Conservation (phyloP, 2,797 vertebrate genomes). For the Oreortyx pictus region DNA sequence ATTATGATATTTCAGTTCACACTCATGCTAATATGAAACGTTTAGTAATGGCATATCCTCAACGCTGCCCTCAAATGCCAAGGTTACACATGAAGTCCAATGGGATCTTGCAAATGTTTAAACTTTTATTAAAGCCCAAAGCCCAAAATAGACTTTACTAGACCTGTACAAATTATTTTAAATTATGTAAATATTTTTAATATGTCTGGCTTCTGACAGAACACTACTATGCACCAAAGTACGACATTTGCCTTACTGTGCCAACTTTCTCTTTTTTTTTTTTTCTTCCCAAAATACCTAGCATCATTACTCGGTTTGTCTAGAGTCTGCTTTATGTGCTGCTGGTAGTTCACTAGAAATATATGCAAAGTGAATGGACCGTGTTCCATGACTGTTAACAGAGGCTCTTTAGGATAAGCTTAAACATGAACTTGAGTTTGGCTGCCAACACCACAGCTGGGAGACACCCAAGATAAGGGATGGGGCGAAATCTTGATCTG, state of each 20-base stretch:
- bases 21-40: slow-evolving; percentile 66
- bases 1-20: slow-evolving; percentile 69
- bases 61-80: slow-evolving; percentile 65
- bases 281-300: slow-evolving; percentile 68
- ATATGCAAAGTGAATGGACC: slow-evolving; percentile 1
- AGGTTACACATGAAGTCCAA: slow-evolving; percentile 66
- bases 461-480: slow-evolving; percentile 35
- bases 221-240: slow-evolving; percentile 71
- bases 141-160: slow-evolving; percentile 78
- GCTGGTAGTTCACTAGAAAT: slow-evolving; percentile 42
- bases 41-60: slow-evolving; percentile 68
- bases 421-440: slow-evolving; percentile 44
- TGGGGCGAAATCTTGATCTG: slow-evolving; percentile 49
- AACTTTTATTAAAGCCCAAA: slow-evolving; percentile 73
- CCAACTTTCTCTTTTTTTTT: slow-evolving; percentile 60
- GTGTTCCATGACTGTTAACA: background rate
- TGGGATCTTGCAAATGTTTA: slow-evolving; percentile 70
- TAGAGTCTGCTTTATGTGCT: slow-evolving; percentile 66
- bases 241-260: slow-evolving; percentile 58
- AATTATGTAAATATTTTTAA: slow-evolving; percentile 82
- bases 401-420: slow-evolving; percentile 45
- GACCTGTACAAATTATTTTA: slow-evolving; percentile 81
- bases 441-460: slow-evolving; percentile 37
- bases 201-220: slow-evolving; percentile 79
- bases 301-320: slow-evolving; percentile 66